phyloP scores from a whole-genome alignment of 2,113 vertebrate species.

The Lepus timidus region DNA sequence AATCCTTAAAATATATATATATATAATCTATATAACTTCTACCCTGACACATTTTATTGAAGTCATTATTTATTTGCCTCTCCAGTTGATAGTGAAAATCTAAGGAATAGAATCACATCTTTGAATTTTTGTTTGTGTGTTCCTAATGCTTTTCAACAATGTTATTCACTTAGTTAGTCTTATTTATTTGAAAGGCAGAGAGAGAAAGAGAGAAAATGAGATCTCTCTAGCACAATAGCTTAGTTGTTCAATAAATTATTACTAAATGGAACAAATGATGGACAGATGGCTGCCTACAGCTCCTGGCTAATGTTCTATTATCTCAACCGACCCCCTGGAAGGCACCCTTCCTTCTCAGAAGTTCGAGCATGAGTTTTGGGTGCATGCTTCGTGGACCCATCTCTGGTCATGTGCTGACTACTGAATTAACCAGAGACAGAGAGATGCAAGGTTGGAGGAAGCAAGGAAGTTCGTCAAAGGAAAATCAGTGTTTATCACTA shows the following conservation, averaged over 20 bases:
- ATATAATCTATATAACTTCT: neutral
- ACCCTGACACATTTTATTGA: neutral
- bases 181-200: no score
- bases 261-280: neutral
- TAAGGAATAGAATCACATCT: neutral
- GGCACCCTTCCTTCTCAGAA: neutral
- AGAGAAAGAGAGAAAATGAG: no score
- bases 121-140: neutral
- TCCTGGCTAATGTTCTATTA: neutral
- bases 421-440: neutral
- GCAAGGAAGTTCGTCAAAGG: neutral
- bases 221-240: neutral
- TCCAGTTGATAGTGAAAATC: neutral
- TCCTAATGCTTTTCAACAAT: neutral
- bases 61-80: conserved; percentile 16
- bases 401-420: neutral
- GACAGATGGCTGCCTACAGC: neutral
- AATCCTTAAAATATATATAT: no score
- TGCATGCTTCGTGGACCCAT: neutral
- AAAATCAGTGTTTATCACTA: neutral
- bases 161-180: no score
- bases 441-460: neutral
- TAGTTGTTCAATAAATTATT: neutral
- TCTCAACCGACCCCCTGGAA: neutral
- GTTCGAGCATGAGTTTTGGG: neutral